Evolutionary conservation across 2,888 invertebrate genomes (phyloP), one percentile per base, ranked within the genome.

Genomic region (Caenorhabditis panamensis): DNA sequence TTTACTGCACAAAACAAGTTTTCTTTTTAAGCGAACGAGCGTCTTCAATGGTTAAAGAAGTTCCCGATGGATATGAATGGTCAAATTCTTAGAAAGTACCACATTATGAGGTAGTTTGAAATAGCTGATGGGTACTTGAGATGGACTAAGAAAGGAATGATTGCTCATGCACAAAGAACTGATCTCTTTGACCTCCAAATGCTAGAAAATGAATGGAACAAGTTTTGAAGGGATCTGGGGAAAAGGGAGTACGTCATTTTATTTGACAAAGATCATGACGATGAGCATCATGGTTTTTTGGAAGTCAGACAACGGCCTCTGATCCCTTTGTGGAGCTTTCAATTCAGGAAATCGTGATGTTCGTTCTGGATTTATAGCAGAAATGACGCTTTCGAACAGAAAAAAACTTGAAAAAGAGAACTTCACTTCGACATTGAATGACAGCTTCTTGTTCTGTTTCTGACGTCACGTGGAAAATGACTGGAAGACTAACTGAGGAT

Each of bases 381-480:
- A 31, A 4, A 31, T 31, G 31, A 31, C 31, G 31, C 5, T 31
- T n/a, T n/a, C n/a, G n/a, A n/a, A n/a, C n/a, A n/a, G n/a, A n/a
- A n/a, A n/a, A n/a, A n/a, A 31, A 31, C 2, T 28, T 24, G 22
- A 41, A 37, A 20, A 61, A 62, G 13, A 49, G 58, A 68, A 68
- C 68, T 59, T 24, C 49, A 24, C 36, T 37, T 26, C 31, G 20
- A 2, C 51, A 31, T 24, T 68, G 59, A 59, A 56, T 58, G 36
- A 24, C 24, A 53, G n/a, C 11, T 18, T 26, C 37, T 54, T 41
- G 44, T 44, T 59, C 31, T 24, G 49, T 37, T 20, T 16, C 18
- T 68, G 68, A 68, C 68, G 68, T 68, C 68, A 54, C 54, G 5
- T 26, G 28, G 28, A 16, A n/a, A n/a, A n/a, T n/a, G n/a, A n/a